These are phyloP conservation scores for Steatornis caripensis DNA, from an alignment of 2,113 vertebrate genomes.

Conservation along the genomic window DNA sequence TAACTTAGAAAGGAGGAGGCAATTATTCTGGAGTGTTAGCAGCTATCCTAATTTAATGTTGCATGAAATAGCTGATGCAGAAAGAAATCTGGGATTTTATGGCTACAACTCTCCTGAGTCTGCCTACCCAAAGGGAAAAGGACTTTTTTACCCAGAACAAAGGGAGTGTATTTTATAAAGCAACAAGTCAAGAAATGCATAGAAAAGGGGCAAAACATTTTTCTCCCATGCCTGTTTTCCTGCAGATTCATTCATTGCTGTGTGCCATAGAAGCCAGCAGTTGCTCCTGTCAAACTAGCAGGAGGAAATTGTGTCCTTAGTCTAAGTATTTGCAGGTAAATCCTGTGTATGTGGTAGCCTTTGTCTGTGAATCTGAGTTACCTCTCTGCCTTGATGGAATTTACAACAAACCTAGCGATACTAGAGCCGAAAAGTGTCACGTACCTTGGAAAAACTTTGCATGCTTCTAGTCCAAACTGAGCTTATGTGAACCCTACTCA, in stretches of 20 bases:
- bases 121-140: neutral
- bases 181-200: neutral
- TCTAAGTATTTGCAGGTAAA: neutral
- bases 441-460: neutral
- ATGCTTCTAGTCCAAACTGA: neutral
- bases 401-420: neutral
- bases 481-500: neutral
- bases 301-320: neutral
- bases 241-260: neutral
- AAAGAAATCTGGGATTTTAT: neutral
- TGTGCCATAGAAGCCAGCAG: neutral
- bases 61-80: conserved; percentile 35
- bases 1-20: conserved; percentile 57
- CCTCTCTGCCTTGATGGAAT: neutral
- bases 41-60: conserved; percentile 57
- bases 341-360: neutral
- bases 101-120: neutral
- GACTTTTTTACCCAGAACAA: neutral
- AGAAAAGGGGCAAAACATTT: neutral
- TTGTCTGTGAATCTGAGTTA: neutral
- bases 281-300: neutral
- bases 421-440: fast-evolving
- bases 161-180: neutral
- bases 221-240: neutral
- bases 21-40: conserved; percentile 64